A percentile compares a stretch with the other conserved stretches of the same genome.
Conservation (phyloP, 2,113 vertebrate genomes). For the Salvator merianae region DNA sequence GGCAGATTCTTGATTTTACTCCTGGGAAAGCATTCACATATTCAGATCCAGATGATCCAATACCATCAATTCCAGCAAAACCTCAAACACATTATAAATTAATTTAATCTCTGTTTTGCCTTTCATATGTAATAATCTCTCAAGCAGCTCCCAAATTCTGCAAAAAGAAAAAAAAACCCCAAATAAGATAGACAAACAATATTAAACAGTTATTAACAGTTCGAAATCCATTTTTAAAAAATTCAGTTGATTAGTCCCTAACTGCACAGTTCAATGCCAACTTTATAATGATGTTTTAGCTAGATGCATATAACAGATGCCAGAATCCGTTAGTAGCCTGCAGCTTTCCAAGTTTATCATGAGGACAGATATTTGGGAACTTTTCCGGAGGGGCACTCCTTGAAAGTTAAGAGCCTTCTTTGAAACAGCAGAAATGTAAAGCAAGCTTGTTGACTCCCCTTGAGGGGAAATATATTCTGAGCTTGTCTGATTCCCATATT, state of each 20-base stretch:
- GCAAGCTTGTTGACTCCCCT: fast-evolving
- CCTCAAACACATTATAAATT: background rate
- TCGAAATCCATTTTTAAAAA: background rate
- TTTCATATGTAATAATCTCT: background rate
- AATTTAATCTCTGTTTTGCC: background rate
- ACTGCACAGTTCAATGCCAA: background rate
- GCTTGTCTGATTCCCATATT: background rate
- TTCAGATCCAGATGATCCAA: background rate
- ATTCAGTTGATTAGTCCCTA: background rate
- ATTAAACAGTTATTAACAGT: background rate
- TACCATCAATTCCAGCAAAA: background rate
- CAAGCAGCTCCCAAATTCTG: background rate
- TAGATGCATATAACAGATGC: background rate
- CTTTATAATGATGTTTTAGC: background rate
- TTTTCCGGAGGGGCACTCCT: background rate
- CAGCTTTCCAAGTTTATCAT: background rate
- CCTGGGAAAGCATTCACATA: background rate
- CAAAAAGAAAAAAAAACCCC: background rate
- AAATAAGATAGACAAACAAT: background rate
- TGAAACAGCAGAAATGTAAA: background rate
- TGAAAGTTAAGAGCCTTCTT: background rate
- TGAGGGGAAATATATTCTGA: background rate
- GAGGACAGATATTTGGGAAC: background rate
- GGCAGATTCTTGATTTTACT: background rate
- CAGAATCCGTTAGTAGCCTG: background rate